A percentile compares a stretch with the other conserved stretches of the same genome.
phyloP scores from a whole-genome alignment of 2,888 invertebrate species.

The Pimpla rufipes region DNA sequence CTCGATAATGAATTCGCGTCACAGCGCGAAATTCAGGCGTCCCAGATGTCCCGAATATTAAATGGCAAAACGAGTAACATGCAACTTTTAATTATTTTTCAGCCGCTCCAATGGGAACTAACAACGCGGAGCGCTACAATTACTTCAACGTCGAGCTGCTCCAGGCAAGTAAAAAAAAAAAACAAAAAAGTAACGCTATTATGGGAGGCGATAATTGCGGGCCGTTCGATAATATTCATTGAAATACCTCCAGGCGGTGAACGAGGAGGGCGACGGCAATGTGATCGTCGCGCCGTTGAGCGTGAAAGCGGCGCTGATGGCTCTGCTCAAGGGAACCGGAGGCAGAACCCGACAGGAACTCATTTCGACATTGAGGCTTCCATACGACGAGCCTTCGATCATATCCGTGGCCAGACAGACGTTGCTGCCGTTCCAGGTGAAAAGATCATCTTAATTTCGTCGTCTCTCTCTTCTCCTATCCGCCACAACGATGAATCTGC shows the following conservation, averaged over 20 bases:
- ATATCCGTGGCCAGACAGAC: slow-evolving; percentile 72
- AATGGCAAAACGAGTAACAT: not conserved
- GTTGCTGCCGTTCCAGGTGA: slow-evolving; percentile 84
- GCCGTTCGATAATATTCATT: slow-evolving; percentile 7
- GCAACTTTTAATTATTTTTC: slow-evolving; percentile 50
- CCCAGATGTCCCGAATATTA: not conserved
- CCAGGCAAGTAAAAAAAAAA: slow-evolving; percentile 79
- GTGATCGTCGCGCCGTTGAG: slow-evolving; percentile 90
- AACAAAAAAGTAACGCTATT: not conserved
- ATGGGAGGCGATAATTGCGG: not conserved
- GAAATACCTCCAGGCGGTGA: slow-evolving; percentile 68
- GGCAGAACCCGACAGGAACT: slow-evolving; percentile 88
- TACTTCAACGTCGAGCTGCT: slow-evolving; percentile 88
- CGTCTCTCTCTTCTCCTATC: not conserved
- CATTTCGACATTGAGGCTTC: slow-evolving; percentile 87
- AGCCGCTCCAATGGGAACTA: slow-evolving; percentile 50
- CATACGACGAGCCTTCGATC: slow-evolving; percentile 80
- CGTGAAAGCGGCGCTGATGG: slow-evolving; percentile 88
- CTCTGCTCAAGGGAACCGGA: slow-evolving; percentile 88
- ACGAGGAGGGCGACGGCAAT: slow-evolving; percentile 85
- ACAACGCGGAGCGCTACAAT: slow-evolving; percentile 84
- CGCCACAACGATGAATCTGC: not conserved
- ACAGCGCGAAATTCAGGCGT: not conserved
- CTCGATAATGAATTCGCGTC: not conserved
- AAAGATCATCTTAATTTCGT: slow-evolving; percentile 74